Evolutionary conservation across 2,888 invertebrate species (phyloP), one percentile per base, ranked within the genome.

Genomic region (Gryllus longicercus): DNA sequence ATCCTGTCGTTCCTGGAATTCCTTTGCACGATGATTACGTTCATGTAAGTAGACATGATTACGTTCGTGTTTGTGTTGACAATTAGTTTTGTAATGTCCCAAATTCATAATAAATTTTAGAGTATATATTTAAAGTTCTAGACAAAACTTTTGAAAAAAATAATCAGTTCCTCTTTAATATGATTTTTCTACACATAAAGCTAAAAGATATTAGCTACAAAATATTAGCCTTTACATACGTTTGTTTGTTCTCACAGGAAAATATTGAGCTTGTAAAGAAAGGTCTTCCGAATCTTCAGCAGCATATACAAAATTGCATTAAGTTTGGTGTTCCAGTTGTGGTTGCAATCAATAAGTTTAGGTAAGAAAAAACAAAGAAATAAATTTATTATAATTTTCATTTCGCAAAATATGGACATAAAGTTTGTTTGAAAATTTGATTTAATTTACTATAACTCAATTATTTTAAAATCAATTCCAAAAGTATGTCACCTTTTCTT

Each of bases 271-370:
- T 99, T 79, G 88, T 99, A 16, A 89, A 90, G 85, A 93, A 94
- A 84, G 99, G 99, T 2, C 89, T 97, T 82, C 93, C 94, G 81
- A 99, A 99, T 89, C 89, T 99, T 81, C 88, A 92, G 83, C 97
- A 97, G 85, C 99, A 99, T 87, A 97, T 99, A 82, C 92, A 94
- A 86, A 99, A 99, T 87, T 97, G 95, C 0, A 90, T 88, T 81
- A 94, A 94, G 85, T 97, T 94, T 87, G 96, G 96, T 50, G 90
- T 99, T 16, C 98, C 98, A 0, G 98, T 98, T 11, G 93, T 99
- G 5, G 96, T 99, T 1, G 97, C 97, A 14, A 91, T 99, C 83
- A 99, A 99, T 87, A 90, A 90, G 81, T 96, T 97, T 86, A 88
- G 90, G 94, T 96, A 87, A 89, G 91, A 88, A 77, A 38, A 8